A percentile compares a stretch with the other conserved stretches of the same genome.
Evolutionary conservation across 2,888 invertebrate genomes (phyloP).

Genomic region (Anoplius nigerrimus): DNA sequence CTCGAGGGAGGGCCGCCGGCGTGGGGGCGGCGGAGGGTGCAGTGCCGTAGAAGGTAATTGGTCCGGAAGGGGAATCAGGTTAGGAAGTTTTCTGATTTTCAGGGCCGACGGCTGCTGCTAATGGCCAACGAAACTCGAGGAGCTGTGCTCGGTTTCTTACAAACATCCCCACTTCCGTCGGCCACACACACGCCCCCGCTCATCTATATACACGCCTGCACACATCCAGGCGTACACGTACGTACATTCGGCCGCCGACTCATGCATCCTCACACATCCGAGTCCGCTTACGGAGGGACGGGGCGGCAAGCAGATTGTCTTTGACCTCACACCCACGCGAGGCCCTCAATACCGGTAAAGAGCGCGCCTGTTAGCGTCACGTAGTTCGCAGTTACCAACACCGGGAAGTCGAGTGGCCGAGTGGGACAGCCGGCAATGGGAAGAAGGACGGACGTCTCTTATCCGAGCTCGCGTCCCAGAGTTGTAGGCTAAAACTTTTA

Average conservation of each 20-base stretch:
- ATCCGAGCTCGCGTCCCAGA: slow-evolving; percentile 32
- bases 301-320: neutral
- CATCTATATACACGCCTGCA: neutral
- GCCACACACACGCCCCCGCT: neutral
- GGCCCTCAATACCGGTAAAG: neutral
- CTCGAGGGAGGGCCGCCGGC: neutral
- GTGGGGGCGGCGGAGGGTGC: neutral
- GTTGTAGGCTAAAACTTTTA: slow-evolving; percentile 63
- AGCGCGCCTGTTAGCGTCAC: slow-evolving; percentile 27
- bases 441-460: neutral
- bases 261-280: too few species aligned
- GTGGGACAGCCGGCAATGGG: slow-evolving; percentile 8
- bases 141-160: slow-evolving; percentile 16
- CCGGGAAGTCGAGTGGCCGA: slow-evolving; percentile 46
- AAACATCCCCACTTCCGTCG: neutral
- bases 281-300: neutral
- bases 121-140: slow-evolving; percentile 51
- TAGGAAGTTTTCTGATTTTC: slow-evolving; percentile 63
- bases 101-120: slow-evolving; percentile 55
- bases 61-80: slow-evolving; percentile 46
- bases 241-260: neutral
- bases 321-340: too few species aligned
- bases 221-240: neutral
- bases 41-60: slow-evolving; percentile 16
- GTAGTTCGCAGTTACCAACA: slow-evolving; percentile 44